phyloP scores from a whole-genome alignment of 2,888 invertebrate genomes.

The Epirrita christyi region DNA sequence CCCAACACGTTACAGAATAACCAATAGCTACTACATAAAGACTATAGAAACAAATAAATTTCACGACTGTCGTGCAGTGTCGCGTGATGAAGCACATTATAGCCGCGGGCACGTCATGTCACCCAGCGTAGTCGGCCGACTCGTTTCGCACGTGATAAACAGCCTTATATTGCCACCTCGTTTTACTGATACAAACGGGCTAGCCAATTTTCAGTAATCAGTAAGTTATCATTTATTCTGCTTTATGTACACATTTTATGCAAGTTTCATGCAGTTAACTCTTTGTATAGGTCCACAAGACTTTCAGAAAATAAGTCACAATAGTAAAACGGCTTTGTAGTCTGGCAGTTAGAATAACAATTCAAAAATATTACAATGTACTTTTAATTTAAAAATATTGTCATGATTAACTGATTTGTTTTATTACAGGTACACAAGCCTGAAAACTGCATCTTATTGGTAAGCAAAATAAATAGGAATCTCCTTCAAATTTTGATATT shows the following conservation, averaged over 20 bases:
- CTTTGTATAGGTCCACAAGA: too few species aligned
- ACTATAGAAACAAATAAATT: constrained; percentile 50
- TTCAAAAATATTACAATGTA: too few species aligned
- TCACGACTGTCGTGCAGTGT: constrained; percentile 63
- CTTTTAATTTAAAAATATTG: too few species aligned
- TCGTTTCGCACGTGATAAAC: constrained; percentile 72
- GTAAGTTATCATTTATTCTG: too few species aligned
- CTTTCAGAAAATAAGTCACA: too few species aligned
- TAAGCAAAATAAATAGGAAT: constrained; percentile 2
- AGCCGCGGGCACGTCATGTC: constrained; percentile 61
- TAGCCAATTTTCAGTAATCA: not conserved
- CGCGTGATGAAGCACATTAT: constrained; percentile 73
- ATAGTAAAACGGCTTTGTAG: too few species aligned
- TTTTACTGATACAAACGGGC: constrained; percentile 46
- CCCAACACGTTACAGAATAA: not conserved
- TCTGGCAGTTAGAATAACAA: too few species aligned
- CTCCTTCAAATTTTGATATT: too few species aligned
- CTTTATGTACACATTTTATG: too few species aligned
- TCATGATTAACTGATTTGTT: constrained; percentile 15
- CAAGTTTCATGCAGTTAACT: too few species aligned
- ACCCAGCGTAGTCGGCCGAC: constrained; percentile 42
- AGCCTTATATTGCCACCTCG: constrained; percentile 49
- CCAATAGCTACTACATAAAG: constrained; percentile 2
- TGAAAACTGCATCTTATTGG: constrained; percentile 29
- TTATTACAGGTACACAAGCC: constrained; percentile 34